Percentiles rank a stretch among this genome's conserved stretches.
Evolutionary conservation across 2,888 invertebrate species (phyloP).

Genomic region (Leucophora obtusa): DNA sequence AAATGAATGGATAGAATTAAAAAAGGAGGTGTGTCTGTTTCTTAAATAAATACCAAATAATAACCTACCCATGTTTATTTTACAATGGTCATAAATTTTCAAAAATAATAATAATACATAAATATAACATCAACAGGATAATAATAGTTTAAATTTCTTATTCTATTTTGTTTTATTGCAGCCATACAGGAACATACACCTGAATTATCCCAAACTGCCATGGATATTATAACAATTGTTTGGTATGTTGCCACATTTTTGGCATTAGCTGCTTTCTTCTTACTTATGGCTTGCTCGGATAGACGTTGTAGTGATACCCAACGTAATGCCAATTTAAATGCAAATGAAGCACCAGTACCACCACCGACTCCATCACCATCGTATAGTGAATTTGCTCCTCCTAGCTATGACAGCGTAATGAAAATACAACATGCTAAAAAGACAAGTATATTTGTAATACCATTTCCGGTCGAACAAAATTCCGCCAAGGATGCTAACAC

Average conservation of each 20-base stretch:
- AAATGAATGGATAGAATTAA: not conserved
- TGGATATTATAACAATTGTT: slow-evolving; percentile 77
- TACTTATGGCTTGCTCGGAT: slow-evolving; percentile 78
- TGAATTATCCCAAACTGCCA: slow-evolving; percentile 76
- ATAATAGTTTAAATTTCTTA: not conserved
- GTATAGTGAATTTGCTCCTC: slow-evolving; percentile 78
- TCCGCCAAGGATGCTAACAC: slow-evolving; percentile 40
- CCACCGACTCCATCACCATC: slow-evolving; percentile 77
- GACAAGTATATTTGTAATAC: slow-evolving; percentile 75
- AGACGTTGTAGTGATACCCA: slow-evolving; percentile 70
- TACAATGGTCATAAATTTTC: not conserved
- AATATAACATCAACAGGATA: too few relatives aligned
- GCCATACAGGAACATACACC: slow-evolving; percentile 64
- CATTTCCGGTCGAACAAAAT: slow-evolving; percentile 66
- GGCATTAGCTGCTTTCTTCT: slow-evolving; percentile 77
- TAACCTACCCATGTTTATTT: not conserved
- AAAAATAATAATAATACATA: not conserved
- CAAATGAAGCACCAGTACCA: slow-evolving; percentile 68
- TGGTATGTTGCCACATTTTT: slow-evolving; percentile 78
- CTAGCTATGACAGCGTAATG: slow-evolving; percentile 77
- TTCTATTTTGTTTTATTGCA: slow-evolving; percentile 35
- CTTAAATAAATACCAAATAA: not conserved
- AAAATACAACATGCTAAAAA: slow-evolving; percentile 72
- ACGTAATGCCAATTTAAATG: slow-evolving; percentile 48
- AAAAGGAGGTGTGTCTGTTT: slow-evolving; percentile 7